Base-by-base conservation (phyloP, 35 echinoderm and acorn worm genomes). In the Lytechinus variegatus region DNA sequence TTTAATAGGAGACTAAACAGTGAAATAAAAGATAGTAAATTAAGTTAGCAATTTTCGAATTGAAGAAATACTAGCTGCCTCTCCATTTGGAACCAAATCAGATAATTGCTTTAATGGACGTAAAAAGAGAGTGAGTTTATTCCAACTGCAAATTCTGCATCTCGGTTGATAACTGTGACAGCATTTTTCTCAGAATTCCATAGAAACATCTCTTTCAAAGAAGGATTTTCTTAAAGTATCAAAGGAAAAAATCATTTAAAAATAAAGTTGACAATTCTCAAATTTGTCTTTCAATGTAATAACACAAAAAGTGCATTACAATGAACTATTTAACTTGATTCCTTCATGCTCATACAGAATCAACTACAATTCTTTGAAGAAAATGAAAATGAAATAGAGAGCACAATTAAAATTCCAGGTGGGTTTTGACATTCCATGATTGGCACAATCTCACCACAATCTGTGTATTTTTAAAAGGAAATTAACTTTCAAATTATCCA, bases 21-120 rank as follows among this genome's bases (percentile, higher is more conserved):
- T 79, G 66, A 79, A 79, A 79, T 79, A 79, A 79, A 24, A 79
- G 66, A 79, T 79, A 19, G n/a, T 79, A 79, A 79, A 79, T 79
- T 21, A 24, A 79, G 21, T 79, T 79, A 79, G 19, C 66, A 79
- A 79, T 79, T 79, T 79, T 24, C 4, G 19, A n/a, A 24, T 79
- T 79, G 19, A 79, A 79, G 66, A 79, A 79, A 79, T 19, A 79
- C 16, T 79, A 79, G 16, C 66, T 24, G 16, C 6, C 19, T 19
- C 66, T 79, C n/a, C 19, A 79, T 79, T 79, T 79, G 66, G 66
- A 79, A 71, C 19, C 21, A n/a, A 79, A 79, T 79, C 66, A 79
- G 66, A 79, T 79, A 79, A 79, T 79, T 79, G 66, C 66, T 79
- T 44, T 79, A 79, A 79, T 79, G 66, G 66, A 79, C 6, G 66